Evolutionary conservation across 2,113 vertebrate genomes (phyloP).

Genomic region (Capra hircus): DNA sequence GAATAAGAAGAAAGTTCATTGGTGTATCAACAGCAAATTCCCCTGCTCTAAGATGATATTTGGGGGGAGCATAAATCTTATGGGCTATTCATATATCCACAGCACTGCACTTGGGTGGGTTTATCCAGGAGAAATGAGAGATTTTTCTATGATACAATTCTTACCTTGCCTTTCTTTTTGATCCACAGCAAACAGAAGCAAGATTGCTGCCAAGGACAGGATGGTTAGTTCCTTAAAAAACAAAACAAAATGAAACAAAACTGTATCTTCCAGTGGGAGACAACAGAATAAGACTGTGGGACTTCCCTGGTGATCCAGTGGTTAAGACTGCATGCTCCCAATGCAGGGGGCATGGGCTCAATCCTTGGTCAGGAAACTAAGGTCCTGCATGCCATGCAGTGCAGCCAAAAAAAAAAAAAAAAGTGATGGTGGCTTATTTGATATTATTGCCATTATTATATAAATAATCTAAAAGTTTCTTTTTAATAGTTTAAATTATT

Average conservation of each 20-base stretch:
- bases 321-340: neutral
- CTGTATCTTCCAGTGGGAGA: neutral
- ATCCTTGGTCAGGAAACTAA: neutral
- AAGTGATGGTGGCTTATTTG: neutral
- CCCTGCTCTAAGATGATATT: constrained; percentile 22
- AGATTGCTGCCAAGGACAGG: neutral
- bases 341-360: neutral
- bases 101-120: neutral
- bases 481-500: neutral
- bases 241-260: too few species aligned
- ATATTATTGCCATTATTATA: rapidly evolving
- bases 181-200: neutral
- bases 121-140: constrained; percentile 15
- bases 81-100: neutral
- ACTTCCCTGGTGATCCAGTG: neutral
- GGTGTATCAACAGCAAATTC: constrained; percentile 36
- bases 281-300: neutral
- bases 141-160: neutral
- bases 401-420: neutral
- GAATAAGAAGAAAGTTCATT: constrained; percentile 40
- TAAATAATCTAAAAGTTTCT: neutral
- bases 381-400: neutral
- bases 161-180: neutral
- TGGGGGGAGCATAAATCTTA: constrained; percentile 28
- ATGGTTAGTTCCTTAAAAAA: neutral